Base-by-base conservation (phyloP, 2,888 invertebrate genomes). In the Apotomis capreana region DNA sequence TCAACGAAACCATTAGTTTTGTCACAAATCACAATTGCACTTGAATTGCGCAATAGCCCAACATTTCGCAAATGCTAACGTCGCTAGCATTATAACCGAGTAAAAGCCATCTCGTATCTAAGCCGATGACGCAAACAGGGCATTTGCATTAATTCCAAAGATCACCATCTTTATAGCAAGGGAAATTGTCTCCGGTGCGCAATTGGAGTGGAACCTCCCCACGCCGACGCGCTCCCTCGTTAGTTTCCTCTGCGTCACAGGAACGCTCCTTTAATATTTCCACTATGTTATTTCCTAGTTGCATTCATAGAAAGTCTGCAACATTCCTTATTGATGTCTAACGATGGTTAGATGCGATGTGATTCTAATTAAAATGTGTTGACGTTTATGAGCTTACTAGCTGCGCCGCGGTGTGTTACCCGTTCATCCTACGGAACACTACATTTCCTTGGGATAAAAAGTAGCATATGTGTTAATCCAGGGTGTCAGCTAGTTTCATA, bases 151-250 rank as follows among this genome's bases (percentile, higher is more conserved):
- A 78, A 83, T 83, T 80, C 77, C 57, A 70, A 76, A 78, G 78
- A 78, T 78, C 78, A 78, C 85, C 83, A 87, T 84, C 83, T 83
- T 85, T 84, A 87, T 84, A 75, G 79, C 78, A 74, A 74, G 78
- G 78, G 77, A 80, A 83, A 83, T 78, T 69, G 81, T 73, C 78
- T 77, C 74, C 73, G 79, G 74, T 79, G 68, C 75, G 74, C 73
- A 65, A 74, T 78, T 81, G 76, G 74, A 74, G 40, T 65, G 68
- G 49, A 65, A 74, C 69, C 77, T 61, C 67, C 76, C 74, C 63
- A 52, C 74, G 73, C 77, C 79, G 76, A 79, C 78, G 78, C 79
- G 59, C 75, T 70, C 70, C 76, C 80, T 82, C 79, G 79, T 83
- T 82, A 68, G 69, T 44, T n/a, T 26, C 46, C n/a, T 49, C 49